Evolutionary conservation across 2,113 vertebrate genomes (phyloP).

Genomic region (Tiliqua scincoides): DNA sequence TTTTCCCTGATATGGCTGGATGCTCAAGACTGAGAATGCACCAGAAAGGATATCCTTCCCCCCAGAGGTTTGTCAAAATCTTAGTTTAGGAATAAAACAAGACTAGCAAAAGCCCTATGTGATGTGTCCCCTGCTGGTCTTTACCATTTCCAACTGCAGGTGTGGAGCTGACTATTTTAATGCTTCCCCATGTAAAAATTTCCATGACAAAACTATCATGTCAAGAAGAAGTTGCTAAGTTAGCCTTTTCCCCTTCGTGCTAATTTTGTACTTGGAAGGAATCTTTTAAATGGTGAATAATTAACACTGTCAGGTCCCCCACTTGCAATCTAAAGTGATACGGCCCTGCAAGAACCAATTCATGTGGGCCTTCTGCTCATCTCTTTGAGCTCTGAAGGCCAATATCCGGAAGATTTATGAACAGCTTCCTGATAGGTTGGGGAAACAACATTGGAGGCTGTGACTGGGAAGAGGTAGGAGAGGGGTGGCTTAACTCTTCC

Average conservation of each 20-base stretch:
- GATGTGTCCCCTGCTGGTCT: not conserved
- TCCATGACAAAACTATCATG: not conserved
- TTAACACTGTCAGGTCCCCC: not conserved
- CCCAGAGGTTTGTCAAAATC: not conserved
- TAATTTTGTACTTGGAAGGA: not conserved
- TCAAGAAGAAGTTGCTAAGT: not conserved
- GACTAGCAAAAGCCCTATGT: not conserved
- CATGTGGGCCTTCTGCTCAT: not conserved
- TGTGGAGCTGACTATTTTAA: not conserved
- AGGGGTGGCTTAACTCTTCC: not conserved
- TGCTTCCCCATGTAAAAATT: not conserved
- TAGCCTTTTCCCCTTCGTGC: not conserved
- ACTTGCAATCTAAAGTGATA: not conserved
- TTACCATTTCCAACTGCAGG: not conserved
- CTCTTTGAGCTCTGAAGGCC: not conserved
- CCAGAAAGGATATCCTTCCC: not conserved
- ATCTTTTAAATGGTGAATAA: not conserved
- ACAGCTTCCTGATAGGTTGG: not conserved
- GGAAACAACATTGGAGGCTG: not conserved
- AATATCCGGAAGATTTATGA: not conserved
- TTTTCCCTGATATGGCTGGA: not conserved
- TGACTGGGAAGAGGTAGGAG: not conserved
- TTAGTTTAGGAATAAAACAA: not conserved
- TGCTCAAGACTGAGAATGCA: not conserved
- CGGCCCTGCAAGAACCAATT: not conserved